Base-by-base conservation (phyloP, 2,888 invertebrate genomes). In the Sesamia inferens region DNA sequence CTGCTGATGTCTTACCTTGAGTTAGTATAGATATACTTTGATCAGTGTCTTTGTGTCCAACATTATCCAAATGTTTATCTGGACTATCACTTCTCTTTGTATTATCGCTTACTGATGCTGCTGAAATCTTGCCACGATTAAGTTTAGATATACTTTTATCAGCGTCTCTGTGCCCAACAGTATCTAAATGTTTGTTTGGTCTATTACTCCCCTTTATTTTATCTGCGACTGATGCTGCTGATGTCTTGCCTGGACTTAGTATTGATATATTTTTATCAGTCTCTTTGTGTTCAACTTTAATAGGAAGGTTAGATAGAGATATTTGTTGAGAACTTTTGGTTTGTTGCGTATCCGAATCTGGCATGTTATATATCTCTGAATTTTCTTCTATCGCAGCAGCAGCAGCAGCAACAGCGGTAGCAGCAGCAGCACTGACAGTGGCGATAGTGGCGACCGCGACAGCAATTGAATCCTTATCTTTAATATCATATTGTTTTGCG, bases 261-360 rank as follows among this genome's bases (percentile, higher is more conserved):
- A 42, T 39, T n/a, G 69, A 69, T 3, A 5, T 14, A 59, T 42
- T 71, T 24, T 31, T 31, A 31, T 31, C 31, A 31, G 31, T 31
- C 31, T 31, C 31, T 31, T 31, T 31, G 31, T 31, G 3, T 31
- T 31, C 31, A 31, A 31, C n/a, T 71, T 71, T 31, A 74, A 31
- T 19, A 22, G 74, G 51, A 44, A 61, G 74, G 7, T 69, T 69
- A 13, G 59, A 68, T 47, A 54, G 5, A 1, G 42, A 42, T n/a
- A 24, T 47, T 61, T 13, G 47, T 61, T 77, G 44, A 54, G 54
- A 39, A 31, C 1, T 47, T 73, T 22, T 74, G 11, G 11, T 47
- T 47, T 54, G 22, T 19, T 54, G 44, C 8, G 19, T 22, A 47
- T 61, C 39, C 4, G 39, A 31, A 44, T 58, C 22, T 8, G 48